A percentile compares a stretch with the other conserved stretches of the same genome.
Conservation (phyloP, 2,797 vertebrate species). For the Halcyon chelicuti region DNA sequence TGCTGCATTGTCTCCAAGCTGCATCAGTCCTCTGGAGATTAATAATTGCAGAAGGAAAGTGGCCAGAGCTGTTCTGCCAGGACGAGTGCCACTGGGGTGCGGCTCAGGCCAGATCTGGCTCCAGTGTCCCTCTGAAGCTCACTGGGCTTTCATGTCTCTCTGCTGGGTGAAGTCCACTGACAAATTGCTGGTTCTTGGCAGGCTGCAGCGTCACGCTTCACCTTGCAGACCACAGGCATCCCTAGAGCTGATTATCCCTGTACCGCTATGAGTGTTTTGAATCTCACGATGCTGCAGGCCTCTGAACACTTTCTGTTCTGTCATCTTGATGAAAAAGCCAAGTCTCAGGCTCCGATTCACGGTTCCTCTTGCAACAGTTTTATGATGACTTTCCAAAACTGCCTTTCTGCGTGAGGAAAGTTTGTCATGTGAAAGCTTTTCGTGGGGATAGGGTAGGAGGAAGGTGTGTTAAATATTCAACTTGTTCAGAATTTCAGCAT, state of each 20-base stretch:
- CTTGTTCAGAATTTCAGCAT: neutral
- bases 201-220: fast-evolving
- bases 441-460: neutral
- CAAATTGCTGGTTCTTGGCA: neutral
- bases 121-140: neutral
- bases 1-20: neutral
- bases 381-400: neutral
- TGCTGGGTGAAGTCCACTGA: neutral
- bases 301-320: neutral
- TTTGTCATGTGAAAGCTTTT: neutral
- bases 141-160: neutral
- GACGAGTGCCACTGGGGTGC: fast-evolving
- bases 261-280: neutral
- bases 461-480: constrained; percentile 9
- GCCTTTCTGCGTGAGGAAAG: neutral
- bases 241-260: neutral
- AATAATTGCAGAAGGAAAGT: constrained; percentile 2
- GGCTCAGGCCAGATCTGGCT: neutral
- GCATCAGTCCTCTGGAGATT: neutral
- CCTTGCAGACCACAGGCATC: neutral
- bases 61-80: neutral
- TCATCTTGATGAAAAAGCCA: neutral
- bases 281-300: neutral
- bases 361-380: neutral
- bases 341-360: neutral